Conservation (phyloP, 2,113 vertebrate genomes). For the Pachyramphus minor region DNA sequence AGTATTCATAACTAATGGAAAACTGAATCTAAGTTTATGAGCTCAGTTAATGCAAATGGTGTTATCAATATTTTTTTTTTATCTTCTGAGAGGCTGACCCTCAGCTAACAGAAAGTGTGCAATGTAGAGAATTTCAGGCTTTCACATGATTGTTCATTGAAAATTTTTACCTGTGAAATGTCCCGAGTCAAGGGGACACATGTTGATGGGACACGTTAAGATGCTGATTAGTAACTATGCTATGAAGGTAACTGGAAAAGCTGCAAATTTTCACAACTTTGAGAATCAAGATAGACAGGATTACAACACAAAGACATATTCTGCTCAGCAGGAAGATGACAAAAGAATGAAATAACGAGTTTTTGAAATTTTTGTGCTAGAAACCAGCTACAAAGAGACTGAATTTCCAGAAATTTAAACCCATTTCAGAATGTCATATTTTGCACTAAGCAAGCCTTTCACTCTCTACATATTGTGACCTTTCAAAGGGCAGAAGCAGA, state of each 20-base stretch:
- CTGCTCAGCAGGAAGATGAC: background rate
- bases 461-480: background rate
- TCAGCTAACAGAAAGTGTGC: background rate
- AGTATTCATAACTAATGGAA: background rate
- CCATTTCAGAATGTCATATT: background rate
- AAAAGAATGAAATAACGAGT: background rate
- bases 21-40: background rate
- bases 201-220: background rate
- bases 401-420: background rate
- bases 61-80: background rate
- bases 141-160: background rate
- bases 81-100: background rate
- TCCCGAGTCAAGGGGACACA: background rate
- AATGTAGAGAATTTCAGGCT: background rate
- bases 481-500: conserved; percentile 30
- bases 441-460: background rate
- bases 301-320: background rate
- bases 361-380: background rate
- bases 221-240: background rate
- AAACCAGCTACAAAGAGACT: background rate
- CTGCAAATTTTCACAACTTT: background rate
- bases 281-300: background rate
- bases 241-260: background rate
- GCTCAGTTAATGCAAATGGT: background rate
- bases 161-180: background rate